A percentile compares a stretch with the other conserved stretches of the same genome.
These are phyloP conservation scores for Pectinophora gossypiella DNA, from an alignment of 1,140 invertebrate species.

Conservation along the genomic window DNA sequence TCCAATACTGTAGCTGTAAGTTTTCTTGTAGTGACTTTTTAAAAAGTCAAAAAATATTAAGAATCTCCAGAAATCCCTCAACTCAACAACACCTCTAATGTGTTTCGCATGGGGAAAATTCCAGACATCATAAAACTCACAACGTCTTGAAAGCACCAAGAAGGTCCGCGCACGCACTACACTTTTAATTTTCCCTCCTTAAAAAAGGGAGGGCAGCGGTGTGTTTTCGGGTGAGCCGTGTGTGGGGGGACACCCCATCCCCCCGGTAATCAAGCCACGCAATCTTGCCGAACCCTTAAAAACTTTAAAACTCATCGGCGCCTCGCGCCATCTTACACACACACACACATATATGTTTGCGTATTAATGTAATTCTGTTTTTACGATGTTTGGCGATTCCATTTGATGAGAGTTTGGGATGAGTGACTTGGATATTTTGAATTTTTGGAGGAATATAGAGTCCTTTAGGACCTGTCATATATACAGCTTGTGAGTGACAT, in stretches of 20 bases:
- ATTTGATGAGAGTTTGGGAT: too few relatives aligned
- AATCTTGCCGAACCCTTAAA: conserved; percentile 74
- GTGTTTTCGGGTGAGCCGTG: conserved; percentile 33
- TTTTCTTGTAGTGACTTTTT: too few relatives aligned
- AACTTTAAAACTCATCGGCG: conserved; percentile 74
- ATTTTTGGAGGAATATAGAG: too few relatives aligned
- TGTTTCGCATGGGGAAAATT: too few relatives aligned
- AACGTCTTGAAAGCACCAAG: conserved; percentile 59
- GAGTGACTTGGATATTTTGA: too few relatives aligned
- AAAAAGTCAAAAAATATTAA: too few relatives aligned
- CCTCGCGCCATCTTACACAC: conserved; percentile 27
- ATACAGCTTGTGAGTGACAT: too few relatives aligned
- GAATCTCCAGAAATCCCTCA: too few relatives aligned
- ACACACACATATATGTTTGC: conserved; percentile 27
- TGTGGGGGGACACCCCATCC: conserved; percentile 24
- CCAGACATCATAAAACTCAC: conserved; percentile 4
- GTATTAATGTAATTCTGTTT: conserved; percentile 23
- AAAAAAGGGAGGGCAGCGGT: conserved; percentile 69
- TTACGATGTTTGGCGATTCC: conserved; percentile 4
- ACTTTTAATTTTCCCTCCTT: conserved; percentile 75
- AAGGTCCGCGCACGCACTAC: conserved; percentile 21
- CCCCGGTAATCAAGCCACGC: conserved; percentile 71
- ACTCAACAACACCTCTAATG: too few relatives aligned
- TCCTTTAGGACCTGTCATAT: too few relatives aligned
- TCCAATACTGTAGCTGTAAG: too few relatives aligned